Base-by-base conservation (phyloP, 2,797 vertebrate species). In the Takifugu rubripes region DNA sequence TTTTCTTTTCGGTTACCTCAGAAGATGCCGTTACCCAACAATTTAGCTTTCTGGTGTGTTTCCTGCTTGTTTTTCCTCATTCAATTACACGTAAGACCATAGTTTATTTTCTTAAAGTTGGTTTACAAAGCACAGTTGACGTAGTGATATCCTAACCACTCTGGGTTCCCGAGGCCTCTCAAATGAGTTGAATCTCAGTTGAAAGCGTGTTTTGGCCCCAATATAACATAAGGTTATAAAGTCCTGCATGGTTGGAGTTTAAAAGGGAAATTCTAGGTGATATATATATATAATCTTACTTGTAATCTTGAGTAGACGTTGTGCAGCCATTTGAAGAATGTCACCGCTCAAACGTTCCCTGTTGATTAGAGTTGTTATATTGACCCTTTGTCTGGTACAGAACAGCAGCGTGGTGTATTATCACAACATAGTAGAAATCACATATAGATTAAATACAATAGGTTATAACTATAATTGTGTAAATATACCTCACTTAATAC, bases 171-270 rank as follows among this genome's bases (percentile, higher is more conserved):
- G 1, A 21, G 15, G 47, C 24, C 27, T 42, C 47, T 31, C 36
- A 58, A 71, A 57, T 54, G 53, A 66, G 50, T 72, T 66, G 51
- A 67, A 59, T 72, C 43, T 49, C 42, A 49, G 60, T 69, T 66
- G 59, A 76, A 79, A 74, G 65, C 56, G 52, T 64, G 71, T 63
- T 74, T 77, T 78, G 81, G 75, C 76, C 74, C 83, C 83, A 74
- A 75, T 71, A 62, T 75, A 82, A 84, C 83, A 86, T 87, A 61
- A 78, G 82, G 78, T 83, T 85, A 80, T 79, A 70, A 80, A 83
- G 67, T 54, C 36, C 52, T 58, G 73, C 52, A 73, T 79, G 74
- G 72, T 59, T 42, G 74, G 85, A 82, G 65, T 84, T 84, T 76
- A 79, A 66, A 72, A 62, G 55, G 17, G 82, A 78, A 88, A 87